These are phyloP conservation scores for Machaerirhynchus nigripectus DNA, from an alignment of 2,113 vertebrate species.

Conservation along the genomic window DNA sequence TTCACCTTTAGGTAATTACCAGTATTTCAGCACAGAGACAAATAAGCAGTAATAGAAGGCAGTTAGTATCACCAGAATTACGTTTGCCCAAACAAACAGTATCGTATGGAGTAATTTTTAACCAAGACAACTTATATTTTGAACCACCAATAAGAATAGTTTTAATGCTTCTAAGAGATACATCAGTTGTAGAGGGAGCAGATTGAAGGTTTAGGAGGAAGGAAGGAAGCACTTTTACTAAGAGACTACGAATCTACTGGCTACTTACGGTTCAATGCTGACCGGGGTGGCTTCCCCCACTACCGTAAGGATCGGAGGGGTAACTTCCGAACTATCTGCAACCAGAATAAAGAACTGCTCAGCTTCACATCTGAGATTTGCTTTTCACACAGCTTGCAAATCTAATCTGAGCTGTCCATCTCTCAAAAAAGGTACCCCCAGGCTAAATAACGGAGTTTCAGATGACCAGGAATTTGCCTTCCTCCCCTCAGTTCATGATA, in stretches of 20 bases:
- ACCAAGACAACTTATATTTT: neutral
- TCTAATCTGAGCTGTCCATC: neutral
- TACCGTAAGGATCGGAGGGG: constrained; percentile 88
- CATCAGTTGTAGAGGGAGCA: neutral
- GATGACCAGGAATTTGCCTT: neutral
- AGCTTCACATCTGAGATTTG: neutral
- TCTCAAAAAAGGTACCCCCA: neutral
- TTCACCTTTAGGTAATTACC: neutral
- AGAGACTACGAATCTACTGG: neutral
- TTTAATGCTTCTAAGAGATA: neutral
- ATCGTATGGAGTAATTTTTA: neutral
- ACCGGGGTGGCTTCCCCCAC: constrained; percentile 93
- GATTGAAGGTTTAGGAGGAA: neutral
- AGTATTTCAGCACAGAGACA: neutral
- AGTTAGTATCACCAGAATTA: neutral
- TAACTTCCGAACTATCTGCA: constrained; percentile 92
- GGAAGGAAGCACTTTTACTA: neutral
- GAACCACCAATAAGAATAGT: neutral
- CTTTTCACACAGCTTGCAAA: neutral
- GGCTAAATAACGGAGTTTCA: neutral
- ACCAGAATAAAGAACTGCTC: constrained; percentile 19
- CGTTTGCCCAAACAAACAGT: neutral
- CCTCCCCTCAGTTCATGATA: neutral
- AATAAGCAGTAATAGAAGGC: neutral
- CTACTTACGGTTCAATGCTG: constrained; percentile 98